Conservation (phyloP, 2,113 vertebrate genomes). For the Oryzias curvinotus region DNA sequence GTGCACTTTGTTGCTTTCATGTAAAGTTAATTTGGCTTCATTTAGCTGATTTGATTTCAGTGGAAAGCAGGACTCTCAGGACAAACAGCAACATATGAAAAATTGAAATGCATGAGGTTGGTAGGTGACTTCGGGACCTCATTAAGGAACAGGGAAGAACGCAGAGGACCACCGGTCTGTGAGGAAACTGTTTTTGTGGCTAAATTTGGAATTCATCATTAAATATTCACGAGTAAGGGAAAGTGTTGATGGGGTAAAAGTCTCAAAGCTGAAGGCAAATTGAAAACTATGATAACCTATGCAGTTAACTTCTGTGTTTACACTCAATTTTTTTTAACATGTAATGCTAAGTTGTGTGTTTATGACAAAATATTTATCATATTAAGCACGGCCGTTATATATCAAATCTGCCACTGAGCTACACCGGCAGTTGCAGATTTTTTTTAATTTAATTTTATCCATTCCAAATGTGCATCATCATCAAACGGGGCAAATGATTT, state of each 20-base stretch:
- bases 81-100: conserved; percentile 34
- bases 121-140: conserved; percentile 28
- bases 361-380: too few species aligned
- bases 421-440: too few species aligned
- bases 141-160: conserved; percentile 27
- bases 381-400: too few species aligned
- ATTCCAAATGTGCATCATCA: too few species aligned
- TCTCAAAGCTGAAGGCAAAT: background rate
- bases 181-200: conserved; percentile 13
- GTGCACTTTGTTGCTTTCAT: conserved; percentile 26
- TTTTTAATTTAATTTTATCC: too few species aligned
- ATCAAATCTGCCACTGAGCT: too few species aligned
- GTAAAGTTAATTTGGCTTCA: background rate
- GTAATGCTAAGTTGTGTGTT: too few species aligned
- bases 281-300: background rate
- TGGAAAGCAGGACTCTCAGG: conserved; percentile 16
- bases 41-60: conserved; percentile 12
- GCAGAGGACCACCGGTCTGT: conserved; percentile 1
- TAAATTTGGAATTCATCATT: conserved; percentile 11
- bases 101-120: conserved; percentile 28
- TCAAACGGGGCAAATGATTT: too few species aligned
- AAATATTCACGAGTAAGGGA: background rate
- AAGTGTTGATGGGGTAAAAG: background rate
- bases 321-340: too few species aligned
- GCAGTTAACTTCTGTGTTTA: too few species aligned